Percentiles rank a stretch among this genome's conserved stretches.
Conservation (phyloP, 2,113 vertebrate species). For the Rattus rattus region DNA sequence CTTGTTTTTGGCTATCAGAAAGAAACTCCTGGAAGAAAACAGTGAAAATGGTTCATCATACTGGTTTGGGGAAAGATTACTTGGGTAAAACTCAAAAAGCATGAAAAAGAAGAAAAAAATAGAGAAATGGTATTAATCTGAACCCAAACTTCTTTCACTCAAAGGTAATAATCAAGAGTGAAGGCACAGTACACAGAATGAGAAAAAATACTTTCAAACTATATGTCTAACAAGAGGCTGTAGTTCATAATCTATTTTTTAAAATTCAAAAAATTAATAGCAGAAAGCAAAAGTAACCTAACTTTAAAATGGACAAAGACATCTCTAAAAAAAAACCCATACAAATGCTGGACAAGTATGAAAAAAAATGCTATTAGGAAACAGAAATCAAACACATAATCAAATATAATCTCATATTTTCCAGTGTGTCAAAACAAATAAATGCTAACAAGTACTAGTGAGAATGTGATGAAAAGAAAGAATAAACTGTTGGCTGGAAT, state of each 20-base stretch:
- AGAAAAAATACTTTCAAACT: neutral
- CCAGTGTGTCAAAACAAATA: neutral
- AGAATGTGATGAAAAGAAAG: neutral
- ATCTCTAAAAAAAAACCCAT: neutral
- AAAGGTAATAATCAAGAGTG: neutral
- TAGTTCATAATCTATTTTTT: neutral
- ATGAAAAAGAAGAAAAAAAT: neutral
- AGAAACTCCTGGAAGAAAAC: neutral
- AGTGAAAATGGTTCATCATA: neutral
- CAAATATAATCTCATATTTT: neutral
- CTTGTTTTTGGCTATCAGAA: neutral
- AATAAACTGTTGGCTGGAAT: neutral
- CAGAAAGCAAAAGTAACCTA: neutral
- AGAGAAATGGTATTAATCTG: neutral
- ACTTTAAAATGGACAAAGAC: neutral
- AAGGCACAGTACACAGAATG: neutral
- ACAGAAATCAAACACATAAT: neutral
- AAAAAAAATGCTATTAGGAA: neutral
- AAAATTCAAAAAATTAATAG: neutral
- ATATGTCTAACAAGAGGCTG: neutral
- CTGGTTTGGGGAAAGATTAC: neutral
- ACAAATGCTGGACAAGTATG: neutral
- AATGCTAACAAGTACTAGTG: neutral
- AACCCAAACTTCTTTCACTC: neutral
- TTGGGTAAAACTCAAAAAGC: neutral